These are phyloP conservation scores for Eupeodes latifasciatus DNA, from an alignment of 2,888 invertebrate genomes.

Conservation along the genomic window DNA sequence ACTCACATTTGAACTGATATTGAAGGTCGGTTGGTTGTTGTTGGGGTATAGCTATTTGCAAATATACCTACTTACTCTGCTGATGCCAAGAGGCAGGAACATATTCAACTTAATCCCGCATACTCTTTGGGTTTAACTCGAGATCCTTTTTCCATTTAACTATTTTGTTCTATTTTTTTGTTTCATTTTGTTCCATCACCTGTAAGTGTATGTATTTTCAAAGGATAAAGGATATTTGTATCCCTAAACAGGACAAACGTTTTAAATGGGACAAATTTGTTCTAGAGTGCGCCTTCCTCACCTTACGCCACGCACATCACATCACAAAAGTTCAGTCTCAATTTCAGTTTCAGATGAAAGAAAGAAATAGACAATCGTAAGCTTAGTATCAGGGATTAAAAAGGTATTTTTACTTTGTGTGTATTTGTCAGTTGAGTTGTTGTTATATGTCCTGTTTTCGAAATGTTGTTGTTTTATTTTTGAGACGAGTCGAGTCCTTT, in stretches of 20 bases:
- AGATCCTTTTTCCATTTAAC: constrained; percentile 3
- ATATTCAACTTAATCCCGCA: constrained; percentile 57
- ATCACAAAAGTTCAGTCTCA: not conserved
- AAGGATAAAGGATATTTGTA: constrained; percentile 51
- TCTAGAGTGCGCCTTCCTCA: constrained; percentile 10
- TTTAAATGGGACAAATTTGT: constrained; percentile 73
- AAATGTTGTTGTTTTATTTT: constrained; percentile 31
- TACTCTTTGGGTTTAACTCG: constrained; percentile 31
- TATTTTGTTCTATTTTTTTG: not conserved
- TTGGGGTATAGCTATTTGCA: not conserved
- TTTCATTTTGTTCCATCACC: constrained; percentile 42
- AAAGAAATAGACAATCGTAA: constrained; percentile 42
- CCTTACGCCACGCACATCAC: not conserved
- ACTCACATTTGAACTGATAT: not conserved
- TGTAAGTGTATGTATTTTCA: constrained; percentile 68
- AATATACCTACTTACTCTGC: not conserved
- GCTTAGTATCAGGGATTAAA: constrained; percentile 66
- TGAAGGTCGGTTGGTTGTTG: not conserved
- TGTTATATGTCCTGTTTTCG: constrained; percentile 24
- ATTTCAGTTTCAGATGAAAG: not conserved
- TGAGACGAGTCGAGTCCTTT: not conserved
- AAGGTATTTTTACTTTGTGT: constrained; percentile 45
- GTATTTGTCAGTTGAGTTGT: constrained; percentile 48
- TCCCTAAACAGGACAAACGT: constrained; percentile 64
- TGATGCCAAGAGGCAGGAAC: constrained; percentile 33